phyloP scores from a whole-genome alignment of 2,888 invertebrate species.

The Ectemnius lituratus region DNA sequence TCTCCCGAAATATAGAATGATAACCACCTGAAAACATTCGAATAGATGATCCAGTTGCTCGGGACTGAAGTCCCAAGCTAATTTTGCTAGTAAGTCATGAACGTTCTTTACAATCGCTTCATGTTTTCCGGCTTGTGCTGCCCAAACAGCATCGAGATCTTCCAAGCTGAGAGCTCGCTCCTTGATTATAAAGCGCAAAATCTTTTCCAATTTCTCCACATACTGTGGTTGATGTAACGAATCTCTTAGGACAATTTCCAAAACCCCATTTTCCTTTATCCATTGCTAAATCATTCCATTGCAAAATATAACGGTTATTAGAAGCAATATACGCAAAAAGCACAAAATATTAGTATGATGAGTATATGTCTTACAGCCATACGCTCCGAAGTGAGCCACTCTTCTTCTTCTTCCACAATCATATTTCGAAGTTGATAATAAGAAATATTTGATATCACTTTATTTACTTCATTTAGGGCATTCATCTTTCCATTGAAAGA shows the following conservation, averaged over 20 bases:
- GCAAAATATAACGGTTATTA: constrained; percentile 8
- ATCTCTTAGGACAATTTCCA: constrained; percentile 96
- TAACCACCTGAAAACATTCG: constrained; percentile 93
- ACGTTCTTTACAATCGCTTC: constrained; percentile 99
- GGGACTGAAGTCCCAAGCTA: constrained; percentile 99
- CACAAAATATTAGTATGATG: background rate
- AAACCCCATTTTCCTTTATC: constrained; percentile 96
- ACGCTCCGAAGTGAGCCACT: constrained; percentile 95
- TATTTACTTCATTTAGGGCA: constrained; percentile 98
- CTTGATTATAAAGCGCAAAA: constrained; percentile 97
- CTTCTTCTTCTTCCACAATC: constrained; percentile 88
- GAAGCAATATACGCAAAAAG: background rate
- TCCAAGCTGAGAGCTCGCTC: constrained; percentile 92
- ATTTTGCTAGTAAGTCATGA: constrained; percentile 95
- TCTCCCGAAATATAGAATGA: constrained; percentile 4
- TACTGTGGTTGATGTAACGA: constrained; percentile 98
- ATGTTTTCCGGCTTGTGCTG: constrained; percentile 97
- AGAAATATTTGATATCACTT: constrained; percentile 94
- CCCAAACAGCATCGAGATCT: constrained; percentile 97
- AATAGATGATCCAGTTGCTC: constrained; percentile 98
- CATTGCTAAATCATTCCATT: constrained; percentile 83
- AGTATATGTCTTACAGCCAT: constrained; percentile 87
- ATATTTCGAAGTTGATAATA: constrained; percentile 90
- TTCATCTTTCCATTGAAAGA: constrained; percentile 99
- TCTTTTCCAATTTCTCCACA: constrained; percentile 98